Evolutionary conservation across 2,113 vertebrate genomes (phyloP).

Genomic region (Gallinago media): DNA sequence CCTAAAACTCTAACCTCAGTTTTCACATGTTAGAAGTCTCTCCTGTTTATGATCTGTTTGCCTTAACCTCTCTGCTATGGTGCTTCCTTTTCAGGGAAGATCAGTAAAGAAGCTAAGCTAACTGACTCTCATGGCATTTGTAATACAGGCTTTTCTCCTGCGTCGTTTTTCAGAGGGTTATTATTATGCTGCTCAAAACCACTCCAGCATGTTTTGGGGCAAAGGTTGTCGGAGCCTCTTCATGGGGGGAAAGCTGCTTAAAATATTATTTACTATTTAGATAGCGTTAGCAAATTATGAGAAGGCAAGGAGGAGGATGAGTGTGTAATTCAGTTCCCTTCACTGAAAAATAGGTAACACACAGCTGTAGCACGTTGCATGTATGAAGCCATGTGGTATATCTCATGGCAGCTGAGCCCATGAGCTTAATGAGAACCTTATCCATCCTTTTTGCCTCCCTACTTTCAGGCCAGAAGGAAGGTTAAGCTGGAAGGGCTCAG

Average conservation of each 20-base stretch:
- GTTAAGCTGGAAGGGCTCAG: background rate
- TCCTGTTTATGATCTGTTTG: background rate
- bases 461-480: background rate
- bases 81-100: background rate
- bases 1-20: background rate
- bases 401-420: background rate
- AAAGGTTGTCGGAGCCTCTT: background rate
- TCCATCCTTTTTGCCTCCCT: background rate
- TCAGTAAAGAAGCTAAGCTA: background rate
- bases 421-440: background rate
- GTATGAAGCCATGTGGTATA: background rate
- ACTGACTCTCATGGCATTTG: background rate
- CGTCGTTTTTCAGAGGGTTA: background rate
- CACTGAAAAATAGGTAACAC: background rate
- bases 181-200: background rate
- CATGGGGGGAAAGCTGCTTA: background rate
- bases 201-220: background rate
- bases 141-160: background rate
- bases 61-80: background rate
- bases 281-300: background rate
- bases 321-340: background rate
- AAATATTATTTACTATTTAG: background rate
- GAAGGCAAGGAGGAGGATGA: background rate
- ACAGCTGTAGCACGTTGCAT: background rate
- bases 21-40: background rate